Evolutionary conservation across 2,888 invertebrate genomes (phyloP).

Genomic region (Neelides folsomi): DNA sequence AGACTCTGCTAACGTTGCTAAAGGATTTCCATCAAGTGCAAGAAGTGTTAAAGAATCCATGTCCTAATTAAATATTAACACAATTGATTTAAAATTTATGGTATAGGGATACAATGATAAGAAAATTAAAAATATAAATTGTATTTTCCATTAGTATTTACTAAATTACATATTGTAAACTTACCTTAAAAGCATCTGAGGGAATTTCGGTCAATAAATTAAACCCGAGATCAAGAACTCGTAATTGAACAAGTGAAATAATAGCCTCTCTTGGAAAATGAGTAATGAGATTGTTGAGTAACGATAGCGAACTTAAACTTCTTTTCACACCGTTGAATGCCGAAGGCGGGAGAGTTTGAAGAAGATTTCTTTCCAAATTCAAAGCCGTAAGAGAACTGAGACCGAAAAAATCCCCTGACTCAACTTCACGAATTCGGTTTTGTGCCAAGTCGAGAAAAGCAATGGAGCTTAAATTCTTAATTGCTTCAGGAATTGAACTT

Average conservation of each 20-base stretch:
- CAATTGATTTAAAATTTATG: too few relatives aligned
- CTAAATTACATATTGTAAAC: too few relatives aligned
- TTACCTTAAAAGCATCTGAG: conserved; percentile 54
- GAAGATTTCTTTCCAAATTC: conserved; percentile 74
- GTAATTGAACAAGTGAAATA: conserved; percentile 58
- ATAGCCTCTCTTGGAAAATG: conserved; percentile 75
- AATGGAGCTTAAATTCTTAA: conserved; percentile 59
- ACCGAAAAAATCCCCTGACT: conserved; percentile 38
- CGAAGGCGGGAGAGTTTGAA: conserved; percentile 59
- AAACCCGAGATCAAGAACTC: conserved; percentile 80
- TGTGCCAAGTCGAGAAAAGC: conserved; percentile 82
- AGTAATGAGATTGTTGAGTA: conserved; percentile 73
- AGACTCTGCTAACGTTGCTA: conserved; percentile 66
- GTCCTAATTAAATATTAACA: conserved; percentile 39
- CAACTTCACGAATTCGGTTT: conserved; percentile 65
- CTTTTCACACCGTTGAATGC: conserved; percentile 67
- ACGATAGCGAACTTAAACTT: conserved; percentile 72
- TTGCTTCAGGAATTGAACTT: conserved; percentile 62
- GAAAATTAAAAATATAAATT: background rate
- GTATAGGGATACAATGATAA: too few relatives aligned
- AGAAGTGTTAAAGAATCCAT: conserved; percentile 73
- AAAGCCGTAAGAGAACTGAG: conserved; percentile 70
- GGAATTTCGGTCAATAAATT: conserved; percentile 74
- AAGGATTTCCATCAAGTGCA: conserved; percentile 80
- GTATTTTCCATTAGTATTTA: too few relatives aligned